Conservation (phyloP, 2,888 invertebrate genomes). For the Hetaerina titia region DNA sequence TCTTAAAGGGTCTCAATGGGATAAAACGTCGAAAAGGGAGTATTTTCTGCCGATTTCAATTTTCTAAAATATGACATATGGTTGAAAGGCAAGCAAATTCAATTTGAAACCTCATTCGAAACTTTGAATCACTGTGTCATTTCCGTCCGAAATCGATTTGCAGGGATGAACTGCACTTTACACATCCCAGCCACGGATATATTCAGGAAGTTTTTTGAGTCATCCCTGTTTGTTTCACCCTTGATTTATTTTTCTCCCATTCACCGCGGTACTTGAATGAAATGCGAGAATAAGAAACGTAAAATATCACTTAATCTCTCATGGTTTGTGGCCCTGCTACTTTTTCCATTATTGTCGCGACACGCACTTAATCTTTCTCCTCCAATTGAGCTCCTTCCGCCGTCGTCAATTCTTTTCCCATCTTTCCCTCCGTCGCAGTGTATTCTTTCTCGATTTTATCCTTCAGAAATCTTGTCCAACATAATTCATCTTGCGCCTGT, state of each 20-base stretch:
- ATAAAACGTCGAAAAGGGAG: too few relatives aligned
- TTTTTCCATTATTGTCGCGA: constrained; percentile 27
- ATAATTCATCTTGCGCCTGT: neutral
- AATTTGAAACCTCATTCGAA: neutral
- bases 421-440: constrained; percentile 8
- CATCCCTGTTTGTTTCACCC: neutral
- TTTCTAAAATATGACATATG: neutral
- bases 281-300: neutral
- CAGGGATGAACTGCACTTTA: neutral
- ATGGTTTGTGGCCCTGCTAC: constrained; percentile 15
- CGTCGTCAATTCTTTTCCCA: constrained; percentile 20
- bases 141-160: neutral
- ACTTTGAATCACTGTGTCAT: neutral
- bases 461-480: constrained; percentile 8
- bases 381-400: constrained; percentile 9
- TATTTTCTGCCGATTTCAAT: neutral
- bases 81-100: neutral
- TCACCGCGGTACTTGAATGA: neutral
- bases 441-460: constrained; percentile 18
- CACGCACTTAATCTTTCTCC: neutral
- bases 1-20: too few relatives aligned
- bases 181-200: neutral
- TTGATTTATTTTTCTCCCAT: constrained; percentile 7
- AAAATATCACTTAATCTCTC: neutral
- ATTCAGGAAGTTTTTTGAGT: neutral